A percentile compares a stretch with the other conserved stretches of the same genome.
Conservation (phyloP, 2,113 vertebrate genomes). For the Ibidorhyncha struthersii region DNA sequence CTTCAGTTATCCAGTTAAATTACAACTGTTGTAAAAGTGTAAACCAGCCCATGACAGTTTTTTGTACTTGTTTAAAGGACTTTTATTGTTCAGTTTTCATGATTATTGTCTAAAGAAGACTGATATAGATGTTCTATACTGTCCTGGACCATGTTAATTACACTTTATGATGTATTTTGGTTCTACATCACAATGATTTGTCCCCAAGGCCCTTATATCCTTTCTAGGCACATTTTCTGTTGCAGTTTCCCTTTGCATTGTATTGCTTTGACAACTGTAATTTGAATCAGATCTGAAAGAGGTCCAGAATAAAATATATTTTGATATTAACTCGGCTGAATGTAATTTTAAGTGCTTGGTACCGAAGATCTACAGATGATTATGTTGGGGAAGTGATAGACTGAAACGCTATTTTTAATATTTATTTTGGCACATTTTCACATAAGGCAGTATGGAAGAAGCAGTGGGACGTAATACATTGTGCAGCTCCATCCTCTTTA, state of each 20-base stretch:
- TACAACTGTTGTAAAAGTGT: slow-evolving; percentile 83
- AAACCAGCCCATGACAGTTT: slow-evolving; percentile 85
- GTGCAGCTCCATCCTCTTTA: background rate
- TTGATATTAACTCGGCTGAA: slow-evolving; percentile 92
- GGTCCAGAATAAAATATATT: slow-evolving; percentile 99
- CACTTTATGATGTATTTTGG: slow-evolving; percentile 85
- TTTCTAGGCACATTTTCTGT: slow-evolving; percentile 85
- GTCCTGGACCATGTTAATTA: slow-evolving; percentile 91
- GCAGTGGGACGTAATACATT: background rate
- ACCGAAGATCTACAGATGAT: background rate
- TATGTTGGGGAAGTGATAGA: background rate
- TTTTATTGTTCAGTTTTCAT: slow-evolving; percentile 96
- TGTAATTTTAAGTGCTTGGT: slow-evolving; percentile 48
- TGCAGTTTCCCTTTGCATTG: slow-evolving; percentile 90
- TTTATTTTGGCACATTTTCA: slow-evolving; percentile 42
- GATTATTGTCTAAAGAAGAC: slow-evolving; percentile 88
- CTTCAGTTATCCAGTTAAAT: slow-evolving; percentile 83
- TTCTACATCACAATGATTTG: slow-evolving; percentile 86
- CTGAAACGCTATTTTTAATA: background rate
- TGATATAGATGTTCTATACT: slow-evolving; percentile 86
- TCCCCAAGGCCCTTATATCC: slow-evolving; percentile 77
- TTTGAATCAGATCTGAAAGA: slow-evolving; percentile 96
- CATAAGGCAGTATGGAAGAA: background rate
- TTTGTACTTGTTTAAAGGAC: slow-evolving; percentile 94
- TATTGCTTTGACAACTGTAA: slow-evolving; percentile 98